Conservation (phyloP, 1,140 invertebrate species). For the Eueides isabella region DNA sequence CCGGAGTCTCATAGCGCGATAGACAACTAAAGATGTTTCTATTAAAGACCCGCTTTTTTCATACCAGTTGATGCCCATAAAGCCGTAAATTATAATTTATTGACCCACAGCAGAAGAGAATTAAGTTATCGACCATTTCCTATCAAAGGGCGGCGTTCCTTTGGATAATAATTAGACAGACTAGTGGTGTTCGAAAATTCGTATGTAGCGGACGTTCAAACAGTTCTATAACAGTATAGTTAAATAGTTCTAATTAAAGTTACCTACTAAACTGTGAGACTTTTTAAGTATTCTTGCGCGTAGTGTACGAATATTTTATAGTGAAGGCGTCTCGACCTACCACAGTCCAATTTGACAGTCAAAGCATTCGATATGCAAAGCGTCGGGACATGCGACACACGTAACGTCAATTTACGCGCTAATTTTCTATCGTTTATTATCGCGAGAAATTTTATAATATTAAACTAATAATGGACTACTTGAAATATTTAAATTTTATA, state of each 20-base stretch:
- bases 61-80: constrained; percentile 55
- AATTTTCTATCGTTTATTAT: neutral
- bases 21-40: constrained; percentile 75
- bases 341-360: constrained; percentile 66
- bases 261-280: constrained; percentile 48
- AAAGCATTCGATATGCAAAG: constrained; percentile 45
- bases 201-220: constrained; percentile 57
- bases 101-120: constrained; percentile 66
- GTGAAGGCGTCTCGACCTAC: constrained; percentile 54
- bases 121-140: constrained; percentile 72
- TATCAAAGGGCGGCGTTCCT: constrained; percentile 65
- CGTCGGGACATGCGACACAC: constrained; percentile 63
- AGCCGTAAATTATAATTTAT: constrained; percentile 81
- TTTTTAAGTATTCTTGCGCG: constrained; percentile 37
- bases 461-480: neutral
- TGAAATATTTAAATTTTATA: no score
- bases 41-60: constrained; percentile 76
- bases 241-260: no score
- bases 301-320: neutral
- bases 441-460: neutral
- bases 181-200: constrained; percentile 59
- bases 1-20: constrained; percentile 64
- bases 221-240: constrained; percentile 43
- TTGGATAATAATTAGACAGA: constrained; percentile 55
- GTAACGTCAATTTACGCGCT: constrained; percentile 64